Base-by-base conservation (phyloP, 92 coral and sea anemone genomes). In the Epizoanthus scotinus region DNA sequence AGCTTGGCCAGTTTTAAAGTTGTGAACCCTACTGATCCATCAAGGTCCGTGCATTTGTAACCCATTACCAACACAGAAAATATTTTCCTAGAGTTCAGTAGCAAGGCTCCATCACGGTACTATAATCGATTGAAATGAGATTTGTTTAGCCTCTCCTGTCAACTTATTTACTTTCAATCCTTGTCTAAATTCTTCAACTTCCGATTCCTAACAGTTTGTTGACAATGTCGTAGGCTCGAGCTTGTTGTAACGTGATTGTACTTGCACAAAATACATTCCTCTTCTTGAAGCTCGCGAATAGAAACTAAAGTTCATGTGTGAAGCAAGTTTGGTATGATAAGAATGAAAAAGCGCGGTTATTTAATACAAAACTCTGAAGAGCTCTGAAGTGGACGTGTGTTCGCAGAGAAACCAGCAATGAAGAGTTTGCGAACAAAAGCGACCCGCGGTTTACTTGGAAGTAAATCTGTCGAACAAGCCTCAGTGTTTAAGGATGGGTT, bases 111-210 rank as follows among this genome's bases (percentile, higher is more conserved):
- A 12, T 8, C 21, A 2, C 21, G 59, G 25, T 13, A 9, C 5
- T 8, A 8, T 73, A 10, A 53, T 19, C 22, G 57, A 8, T 14
- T 18, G 19, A 29, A 20, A 29, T 56, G 8, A n/a, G 36, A n/a
- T n/a, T 56, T 27, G 26, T 54, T n/a, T 26, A 50, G 66, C 20
- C 25, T 29, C 50, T 58, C 10, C 21, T 73, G 79, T 73, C 79
- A 73, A 73, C 34, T 67, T 36, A 34, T 73, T 73, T 34, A 14
- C 52, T 25, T 27, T 73, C 40, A 73, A 73, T 73, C 79, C 58
- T 34, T n/a, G 28, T 31, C 40, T 34, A 20, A 73, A 73, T 73
- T 73, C 66, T 73, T 73, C 29, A 22, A 31, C 59, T 73, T 73
- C 79, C 79, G 79, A 27, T 29, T 36, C 36, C 22, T 0, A 3